phyloP scores from a whole-genome alignment of 1,140 invertebrate genomes.

The Drosophila quadrilineata region DNA sequence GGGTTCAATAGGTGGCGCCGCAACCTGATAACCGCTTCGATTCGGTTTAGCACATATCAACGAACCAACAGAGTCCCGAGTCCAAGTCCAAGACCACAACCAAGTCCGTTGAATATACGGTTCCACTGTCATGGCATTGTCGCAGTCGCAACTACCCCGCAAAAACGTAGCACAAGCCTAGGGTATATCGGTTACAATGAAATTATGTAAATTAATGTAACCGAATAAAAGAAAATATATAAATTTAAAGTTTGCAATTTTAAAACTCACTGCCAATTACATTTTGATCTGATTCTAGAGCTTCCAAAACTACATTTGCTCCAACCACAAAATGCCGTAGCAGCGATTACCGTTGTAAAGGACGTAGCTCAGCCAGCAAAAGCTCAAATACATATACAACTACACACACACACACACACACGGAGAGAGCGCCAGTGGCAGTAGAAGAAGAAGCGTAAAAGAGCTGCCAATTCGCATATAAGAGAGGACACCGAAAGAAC shows the following conservation, averaged over 20 bases:
- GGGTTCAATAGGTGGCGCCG: conserved; percentile 36
- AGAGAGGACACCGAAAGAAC: neutral
- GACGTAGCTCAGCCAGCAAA: neutral
- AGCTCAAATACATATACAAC: no score
- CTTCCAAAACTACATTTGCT: neutral
- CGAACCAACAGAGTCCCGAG: neutral
- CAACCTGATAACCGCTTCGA: conserved; percentile 56
- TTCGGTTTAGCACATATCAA: conserved; percentile 31
- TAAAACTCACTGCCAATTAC: neutral
- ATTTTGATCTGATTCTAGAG: neutral
- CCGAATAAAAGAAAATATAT: no score
- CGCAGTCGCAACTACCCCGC: neutral
- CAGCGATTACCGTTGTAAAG: conserved; percentile 8
- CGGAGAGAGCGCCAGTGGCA: neutral
- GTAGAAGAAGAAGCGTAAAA: neutral
- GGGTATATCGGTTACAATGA: neutral
- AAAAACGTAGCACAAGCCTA: no score
- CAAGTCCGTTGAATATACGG: neutral
- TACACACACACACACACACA: neutral
- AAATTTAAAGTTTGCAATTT: no score
- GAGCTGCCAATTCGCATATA: neutral
- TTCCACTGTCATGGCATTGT: neutral
- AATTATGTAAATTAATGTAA: no score
- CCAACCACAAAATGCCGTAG: conserved; percentile 12
- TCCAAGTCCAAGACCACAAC: conserved; percentile 2